These are phyloP conservation scores for Cygnus buccinator DNA, from an alignment of 2,113 vertebrate genomes.

Conservation along the genomic window DNA sequence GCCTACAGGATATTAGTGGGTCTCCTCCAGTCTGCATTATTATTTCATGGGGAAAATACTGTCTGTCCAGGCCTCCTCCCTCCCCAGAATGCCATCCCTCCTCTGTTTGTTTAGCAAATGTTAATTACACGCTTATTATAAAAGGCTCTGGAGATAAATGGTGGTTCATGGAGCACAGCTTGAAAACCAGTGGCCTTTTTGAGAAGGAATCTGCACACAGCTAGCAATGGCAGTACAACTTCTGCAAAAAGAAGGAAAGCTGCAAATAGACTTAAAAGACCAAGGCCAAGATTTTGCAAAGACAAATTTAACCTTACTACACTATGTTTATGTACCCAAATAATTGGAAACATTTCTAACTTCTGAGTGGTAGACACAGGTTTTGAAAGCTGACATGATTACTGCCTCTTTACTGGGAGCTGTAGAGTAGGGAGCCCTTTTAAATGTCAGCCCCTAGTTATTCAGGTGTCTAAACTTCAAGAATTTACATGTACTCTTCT, in stretches of 20 bases:
- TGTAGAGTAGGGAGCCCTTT: conserved; percentile 64
- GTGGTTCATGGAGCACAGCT: not conserved
- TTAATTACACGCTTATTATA: not conserved
- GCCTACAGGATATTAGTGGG: not conserved
- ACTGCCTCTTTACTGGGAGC: conserved; percentile 34
- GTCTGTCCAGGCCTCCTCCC: not conserved
- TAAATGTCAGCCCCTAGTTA: conserved; percentile 52
- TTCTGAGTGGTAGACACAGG: not conserved
- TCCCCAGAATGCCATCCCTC: not conserved
- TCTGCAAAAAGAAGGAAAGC: not conserved
- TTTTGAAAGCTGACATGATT: conserved; percentile 32
- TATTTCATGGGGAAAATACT: not conserved
- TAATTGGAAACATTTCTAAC: not conserved
- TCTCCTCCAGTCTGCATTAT: not conserved
- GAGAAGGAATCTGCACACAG: not conserved
- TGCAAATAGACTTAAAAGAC: conserved; percentile 26
- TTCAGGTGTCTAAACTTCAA: conserved; percentile 26
- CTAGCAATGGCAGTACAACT: not conserved
- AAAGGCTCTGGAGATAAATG: not conserved
- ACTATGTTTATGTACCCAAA: not conserved
- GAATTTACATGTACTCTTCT: conserved; percentile 14
- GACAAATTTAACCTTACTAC: not conserved
- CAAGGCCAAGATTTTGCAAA: not conserved
- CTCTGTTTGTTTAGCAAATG: not conserved
- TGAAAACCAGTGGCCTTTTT: not conserved